Base-by-base conservation (phyloP, 2,113 vertebrate species). In the Cyanocitta stelleri region DNA sequence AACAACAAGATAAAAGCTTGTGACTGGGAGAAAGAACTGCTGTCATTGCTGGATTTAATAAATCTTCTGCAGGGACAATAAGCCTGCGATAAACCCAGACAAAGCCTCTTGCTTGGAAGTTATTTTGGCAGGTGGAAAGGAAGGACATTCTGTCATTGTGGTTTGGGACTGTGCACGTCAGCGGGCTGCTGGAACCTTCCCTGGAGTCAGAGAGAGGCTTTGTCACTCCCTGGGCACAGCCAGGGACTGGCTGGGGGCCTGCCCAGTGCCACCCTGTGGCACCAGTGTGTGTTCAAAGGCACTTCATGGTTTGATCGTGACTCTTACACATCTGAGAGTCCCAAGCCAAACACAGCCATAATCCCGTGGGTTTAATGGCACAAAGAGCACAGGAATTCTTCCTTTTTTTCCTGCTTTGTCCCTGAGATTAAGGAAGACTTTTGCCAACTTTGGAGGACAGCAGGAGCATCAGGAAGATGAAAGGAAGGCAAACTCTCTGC, bases 41-140 rank as follows among this genome's bases (percentile, higher is more conserved):
- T 96, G 87, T 91, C 89, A 74, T 6, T 74, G 91, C 91, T 78
- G 89, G 73, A 81, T 96, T 95, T 93, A 93, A 95, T 85, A 95
- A 93, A 84, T 58, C 89, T 94, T 41, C 46, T 49, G 41, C 89
- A 63, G 76, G 87, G 89, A 89, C 76, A 89, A 68, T 67, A 46
- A 91, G 33, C 46, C 76, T 41, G 89, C 0, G 69, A 81, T 94
- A 94, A 94, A 87, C 26, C n/a, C 80, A 78, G 64, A 81, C 82
- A 89, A 78, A 96, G 89, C 37, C 54, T 69, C 51, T 56, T 86
- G 76, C 84, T 21, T 26, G 39, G 11, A 39, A 84, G 91, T 51
- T 69, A 12, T 59, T 74, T 44, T 92, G 56, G 80, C 84, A 92
- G 56, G 64, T 39, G 76, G 72, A 18, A 54, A 62, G 72, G 67